Evolutionary conservation across 2,888 invertebrate species (phyloP).

Genomic region (Pyrochroa serraticornis): DNA sequence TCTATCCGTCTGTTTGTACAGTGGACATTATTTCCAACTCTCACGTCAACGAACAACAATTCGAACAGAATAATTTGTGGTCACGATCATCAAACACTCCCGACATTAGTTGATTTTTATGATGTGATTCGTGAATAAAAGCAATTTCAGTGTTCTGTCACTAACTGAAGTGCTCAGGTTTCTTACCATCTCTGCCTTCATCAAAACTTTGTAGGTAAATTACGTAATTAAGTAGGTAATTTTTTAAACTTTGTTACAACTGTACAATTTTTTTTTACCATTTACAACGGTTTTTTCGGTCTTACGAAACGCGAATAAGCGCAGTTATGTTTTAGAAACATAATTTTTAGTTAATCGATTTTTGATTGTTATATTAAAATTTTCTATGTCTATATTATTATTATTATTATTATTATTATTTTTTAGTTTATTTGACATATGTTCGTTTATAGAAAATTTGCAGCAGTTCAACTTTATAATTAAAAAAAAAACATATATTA

Average conservation of each 20-base stretch:
- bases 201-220: slow-evolving; percentile 29
- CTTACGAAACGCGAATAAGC: background rate
- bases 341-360: slow-evolving; percentile 1
- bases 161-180: slow-evolving; percentile 55
- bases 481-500: background rate
- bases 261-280: slow-evolving; percentile 3
- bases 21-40: slow-evolving; percentile 33
- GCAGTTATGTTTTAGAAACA: slow-evolving; percentile 1
- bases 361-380: background rate
- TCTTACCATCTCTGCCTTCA: slow-evolving; percentile 57
- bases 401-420: background rate
- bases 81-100: slow-evolving; percentile 19
- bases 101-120: slow-evolving; percentile 33
- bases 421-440: background rate
- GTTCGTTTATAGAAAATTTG: background rate
- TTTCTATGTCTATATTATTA: background rate
- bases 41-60: slow-evolving; percentile 46
- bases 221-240: slow-evolving; percentile 29
- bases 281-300: slow-evolving; percentile 1
- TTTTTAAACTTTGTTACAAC: slow-evolving; percentile 9
- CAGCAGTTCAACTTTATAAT: background rate
- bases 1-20: slow-evolving; percentile 20
- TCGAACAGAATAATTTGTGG: slow-evolving; percentile 25
- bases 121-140: slow-evolving; percentile 31
- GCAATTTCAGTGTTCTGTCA: slow-evolving; percentile 41